Conservation (phyloP, 2,797 vertebrate genomes). For the Sorex maritimensis region DNA sequence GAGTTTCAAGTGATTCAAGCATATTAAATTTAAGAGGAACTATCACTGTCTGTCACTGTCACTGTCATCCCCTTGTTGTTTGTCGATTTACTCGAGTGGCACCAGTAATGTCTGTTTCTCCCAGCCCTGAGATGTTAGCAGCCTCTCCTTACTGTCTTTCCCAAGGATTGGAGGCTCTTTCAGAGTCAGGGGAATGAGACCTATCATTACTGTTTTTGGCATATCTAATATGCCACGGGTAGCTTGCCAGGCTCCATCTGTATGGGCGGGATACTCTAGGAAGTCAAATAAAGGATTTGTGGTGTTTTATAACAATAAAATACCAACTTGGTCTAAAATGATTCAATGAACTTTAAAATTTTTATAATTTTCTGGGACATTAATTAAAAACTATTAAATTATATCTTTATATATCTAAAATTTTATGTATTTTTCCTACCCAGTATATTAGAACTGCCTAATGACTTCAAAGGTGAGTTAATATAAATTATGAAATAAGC, state of each 20-base stretch:
- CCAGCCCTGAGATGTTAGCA: no score
- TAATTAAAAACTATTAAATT: neutral
- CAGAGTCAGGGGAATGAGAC: no score
- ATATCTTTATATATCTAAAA: neutral
- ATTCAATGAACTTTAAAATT: neutral
- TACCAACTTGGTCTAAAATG: neutral
- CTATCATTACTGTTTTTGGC: no score
- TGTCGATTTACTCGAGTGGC: no score
- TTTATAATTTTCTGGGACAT: neutral
- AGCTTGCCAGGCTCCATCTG: no score
- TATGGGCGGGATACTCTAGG: no score
- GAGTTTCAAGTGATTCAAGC: neutral
- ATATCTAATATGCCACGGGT: no score
- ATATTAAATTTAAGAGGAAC: neutral
- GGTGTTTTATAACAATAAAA: neutral
- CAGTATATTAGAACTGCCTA: neutral
- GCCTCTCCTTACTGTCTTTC: no score
- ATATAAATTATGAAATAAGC: neutral
- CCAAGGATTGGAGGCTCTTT: no score
- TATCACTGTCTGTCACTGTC: no score
- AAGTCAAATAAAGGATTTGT: neutral
- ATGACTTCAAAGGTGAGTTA: neutral
- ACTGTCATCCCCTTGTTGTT: no score
- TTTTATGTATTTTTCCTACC: neutral
- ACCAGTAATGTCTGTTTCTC: no score